These are phyloP conservation scores for Polymixis flavicincta DNA, from an alignment of 2,888 invertebrate species.

Conservation along the genomic window DNA sequence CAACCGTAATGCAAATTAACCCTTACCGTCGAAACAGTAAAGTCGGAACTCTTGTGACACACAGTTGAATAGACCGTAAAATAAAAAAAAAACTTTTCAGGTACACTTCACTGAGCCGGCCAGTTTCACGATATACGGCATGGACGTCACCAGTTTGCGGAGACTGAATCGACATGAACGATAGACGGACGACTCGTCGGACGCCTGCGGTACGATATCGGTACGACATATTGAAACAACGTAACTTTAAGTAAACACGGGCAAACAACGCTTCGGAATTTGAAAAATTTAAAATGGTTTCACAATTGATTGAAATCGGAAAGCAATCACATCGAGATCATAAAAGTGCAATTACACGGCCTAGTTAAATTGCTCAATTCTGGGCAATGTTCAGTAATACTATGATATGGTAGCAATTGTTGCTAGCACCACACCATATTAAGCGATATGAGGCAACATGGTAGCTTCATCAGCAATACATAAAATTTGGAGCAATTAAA, in stretches of 20 bases:
- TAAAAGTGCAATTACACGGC: background rate
- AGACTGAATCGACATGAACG: slow-evolving; percentile 82
- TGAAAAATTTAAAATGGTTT: background rate
- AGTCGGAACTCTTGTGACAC: background rate
- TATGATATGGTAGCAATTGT: background rate
- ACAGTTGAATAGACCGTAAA: background rate
- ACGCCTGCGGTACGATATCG: slow-evolving; percentile 11
- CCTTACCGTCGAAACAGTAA: background rate
- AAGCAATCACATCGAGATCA: background rate
- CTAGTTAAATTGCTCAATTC: background rate
- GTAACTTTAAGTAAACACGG: too few relatives aligned
- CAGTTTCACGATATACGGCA: slow-evolving; percentile 81
- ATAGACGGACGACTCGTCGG: slow-evolving; percentile 54
- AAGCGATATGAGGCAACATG: background rate
- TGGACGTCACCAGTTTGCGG: slow-evolving; percentile 85
- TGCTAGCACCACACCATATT: background rate
- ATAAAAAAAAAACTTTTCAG: slow-evolving; percentile 60
- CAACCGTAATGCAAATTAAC: background rate
- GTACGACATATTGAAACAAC: slow-evolving; percentile 15
- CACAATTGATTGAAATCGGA: background rate
- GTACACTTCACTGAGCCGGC: slow-evolving; percentile 79
- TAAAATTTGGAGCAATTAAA: background rate
- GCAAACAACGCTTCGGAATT: background rate
- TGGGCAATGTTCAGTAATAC: background rate
- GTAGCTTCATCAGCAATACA: background rate